Percentiles rank a stretch among this genome's conserved stretches.
Conservation (phyloP, 2,888 invertebrate species). For the Himalopsyche kuldschensis region DNA sequence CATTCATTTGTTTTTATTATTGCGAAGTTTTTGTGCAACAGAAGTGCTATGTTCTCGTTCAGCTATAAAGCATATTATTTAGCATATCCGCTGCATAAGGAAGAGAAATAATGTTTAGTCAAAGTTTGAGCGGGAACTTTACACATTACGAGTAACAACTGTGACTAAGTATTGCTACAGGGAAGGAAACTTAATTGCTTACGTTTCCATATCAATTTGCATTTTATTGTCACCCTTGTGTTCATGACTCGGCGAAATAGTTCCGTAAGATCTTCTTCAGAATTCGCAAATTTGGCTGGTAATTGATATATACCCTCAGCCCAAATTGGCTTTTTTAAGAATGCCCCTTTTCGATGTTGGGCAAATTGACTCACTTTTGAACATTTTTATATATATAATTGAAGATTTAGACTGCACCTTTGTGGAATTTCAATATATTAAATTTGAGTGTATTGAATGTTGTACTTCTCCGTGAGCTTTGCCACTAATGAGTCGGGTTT, state of each 20-base stretch:
- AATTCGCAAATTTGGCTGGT: not conserved
- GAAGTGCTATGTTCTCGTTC: not conserved
- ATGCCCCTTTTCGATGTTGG: too few relatives aligned
- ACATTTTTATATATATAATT: too few relatives aligned
- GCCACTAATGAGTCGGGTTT: too few relatives aligned
- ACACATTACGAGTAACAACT: not conserved
- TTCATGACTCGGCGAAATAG: not conserved
- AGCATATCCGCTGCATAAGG: not conserved
- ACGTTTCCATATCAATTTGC: not conserved
- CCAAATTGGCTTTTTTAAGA: too few relatives aligned
- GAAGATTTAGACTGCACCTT: too few relatives aligned
- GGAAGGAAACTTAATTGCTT: not conserved
- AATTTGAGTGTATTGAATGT: too few relatives aligned
- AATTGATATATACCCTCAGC: not conserved
- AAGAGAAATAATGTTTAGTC: not conserved
- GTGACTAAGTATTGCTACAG: not conserved
- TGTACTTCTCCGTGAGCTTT: too few relatives aligned
- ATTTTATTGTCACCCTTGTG: not conserved
- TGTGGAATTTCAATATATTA: too few relatives aligned
- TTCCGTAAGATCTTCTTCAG: not conserved
- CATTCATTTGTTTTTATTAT: not conserved
- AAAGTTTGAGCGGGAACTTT: not conserved
- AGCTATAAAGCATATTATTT: not conserved
- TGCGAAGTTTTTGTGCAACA: not conserved
- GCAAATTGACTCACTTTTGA: too few relatives aligned